Conservation (phyloP, 37 sponge, comb jelly and placozoan genomes). For the Tethya wilhelma region DNA sequence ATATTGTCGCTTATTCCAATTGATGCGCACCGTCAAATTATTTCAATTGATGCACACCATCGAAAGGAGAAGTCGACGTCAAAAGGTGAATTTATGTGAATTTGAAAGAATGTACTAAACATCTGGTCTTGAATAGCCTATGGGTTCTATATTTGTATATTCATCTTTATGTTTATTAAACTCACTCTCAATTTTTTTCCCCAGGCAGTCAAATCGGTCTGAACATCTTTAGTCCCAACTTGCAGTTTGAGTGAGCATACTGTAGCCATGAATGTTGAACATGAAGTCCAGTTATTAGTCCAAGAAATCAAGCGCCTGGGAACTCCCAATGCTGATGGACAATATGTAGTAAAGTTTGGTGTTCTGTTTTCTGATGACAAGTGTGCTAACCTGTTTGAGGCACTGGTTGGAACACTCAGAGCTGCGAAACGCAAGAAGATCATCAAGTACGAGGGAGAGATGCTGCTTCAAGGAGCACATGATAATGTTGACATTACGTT, state of each 20-base stretch:
- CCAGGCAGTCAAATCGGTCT: background rate
- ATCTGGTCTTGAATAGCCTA: too few species aligned
- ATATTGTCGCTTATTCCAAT: too few species aligned
- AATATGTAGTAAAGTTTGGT: slow-evolving; percentile 79
- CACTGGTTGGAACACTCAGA: slow-evolving; percentile 87
- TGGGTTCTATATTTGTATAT: background rate
- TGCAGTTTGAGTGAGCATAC: background rate
- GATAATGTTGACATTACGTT: slow-evolving; percentile 82
- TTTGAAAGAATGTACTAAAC: too few species aligned
- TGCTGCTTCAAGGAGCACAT: slow-evolving; percentile 87
- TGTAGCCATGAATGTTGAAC: slow-evolving; percentile 81
- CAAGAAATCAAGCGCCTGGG: slow-evolving; percentile 89
- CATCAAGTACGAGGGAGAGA: slow-evolving; percentile 80
- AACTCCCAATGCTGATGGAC: slow-evolving; percentile 67
- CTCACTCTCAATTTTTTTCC: background rate
- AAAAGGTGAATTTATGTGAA: too few species aligned
- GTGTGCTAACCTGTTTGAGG: slow-evolving; percentile 93
- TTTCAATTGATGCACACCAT: too few species aligned
- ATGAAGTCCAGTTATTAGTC: slow-evolving; percentile 83
- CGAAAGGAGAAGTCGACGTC: too few species aligned
- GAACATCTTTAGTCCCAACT: background rate
- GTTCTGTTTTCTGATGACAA: slow-evolving; percentile 83
- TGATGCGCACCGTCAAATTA: too few species aligned
- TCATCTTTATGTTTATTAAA: background rate
- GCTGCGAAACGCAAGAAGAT: slow-evolving; percentile 96